Evolutionary conservation across 2,113 vertebrate genomes (phyloP).

Genomic region (Cyanistes caeruleus): DNA sequence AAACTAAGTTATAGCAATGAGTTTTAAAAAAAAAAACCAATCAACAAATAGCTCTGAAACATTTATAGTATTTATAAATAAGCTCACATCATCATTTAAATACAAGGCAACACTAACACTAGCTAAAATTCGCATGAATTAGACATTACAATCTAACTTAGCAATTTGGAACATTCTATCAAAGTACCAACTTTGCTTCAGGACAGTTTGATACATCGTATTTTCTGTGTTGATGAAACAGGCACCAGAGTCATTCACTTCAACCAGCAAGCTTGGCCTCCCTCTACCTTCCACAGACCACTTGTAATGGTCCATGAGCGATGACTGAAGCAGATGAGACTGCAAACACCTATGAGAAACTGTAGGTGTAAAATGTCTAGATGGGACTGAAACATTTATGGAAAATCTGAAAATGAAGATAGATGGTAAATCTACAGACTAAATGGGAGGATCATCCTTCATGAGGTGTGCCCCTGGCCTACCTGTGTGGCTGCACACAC

Average conservation of each 20-base stretch:
- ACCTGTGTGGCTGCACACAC: not conserved
- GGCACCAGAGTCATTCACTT: not conserved
- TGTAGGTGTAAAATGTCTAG: not conserved
- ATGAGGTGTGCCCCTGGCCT: not conserved
- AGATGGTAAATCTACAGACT: not conserved
- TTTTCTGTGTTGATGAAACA: not conserved
- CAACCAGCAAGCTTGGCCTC: not conserved
- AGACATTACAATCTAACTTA: not conserved
- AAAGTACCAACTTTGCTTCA: not conserved
- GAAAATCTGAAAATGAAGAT: not conserved
- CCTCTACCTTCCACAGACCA: not conserved
- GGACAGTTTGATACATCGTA: not conserved
- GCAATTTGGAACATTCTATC: not conserved
- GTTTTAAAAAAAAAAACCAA: not conserved
- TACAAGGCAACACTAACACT: not conserved
- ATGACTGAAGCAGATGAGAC: not conserved
- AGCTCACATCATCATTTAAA: not conserved
- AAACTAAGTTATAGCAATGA: not conserved
- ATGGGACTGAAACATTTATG: not conserved
- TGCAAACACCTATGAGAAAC: not conserved
- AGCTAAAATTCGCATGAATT: not conserved
- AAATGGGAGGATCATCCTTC: not conserved
- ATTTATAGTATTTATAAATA: not conserved
- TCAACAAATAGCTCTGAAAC: not conserved
- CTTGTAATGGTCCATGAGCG: accelerated